Conservation (phyloP, 2,888 invertebrate genomes). For the Troglohyphantes excavatus region DNA sequence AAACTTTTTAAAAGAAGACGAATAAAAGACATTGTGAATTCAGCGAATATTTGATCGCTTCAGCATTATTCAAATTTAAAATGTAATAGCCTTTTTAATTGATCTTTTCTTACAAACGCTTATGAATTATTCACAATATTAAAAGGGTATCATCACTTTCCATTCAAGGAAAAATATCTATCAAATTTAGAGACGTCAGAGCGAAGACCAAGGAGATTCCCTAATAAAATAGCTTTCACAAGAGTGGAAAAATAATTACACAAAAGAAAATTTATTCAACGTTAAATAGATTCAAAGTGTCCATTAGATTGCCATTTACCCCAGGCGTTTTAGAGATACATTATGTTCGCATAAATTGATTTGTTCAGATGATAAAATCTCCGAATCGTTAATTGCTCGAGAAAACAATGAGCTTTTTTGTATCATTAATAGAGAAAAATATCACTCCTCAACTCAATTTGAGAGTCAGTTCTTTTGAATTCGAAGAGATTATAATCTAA, state of each 20-base stretch:
- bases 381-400: slow-evolving; percentile 15
- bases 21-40: background rate
- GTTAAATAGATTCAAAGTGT: slow-evolving; percentile 39
- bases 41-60: background rate
- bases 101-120: background rate
- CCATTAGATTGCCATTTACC: slow-evolving; percentile 35
- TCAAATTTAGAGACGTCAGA: background rate
- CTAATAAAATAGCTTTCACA: slow-evolving; percentile 7
- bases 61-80: background rate
- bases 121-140: background rate
- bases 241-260: slow-evolving; percentile 22
- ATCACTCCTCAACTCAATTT: background rate
- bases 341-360: slow-evolving; percentile 35
- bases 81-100: slow-evolving; percentile 2
- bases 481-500: background rate
- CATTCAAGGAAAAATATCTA: background rate
- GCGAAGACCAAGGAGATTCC: background rate
- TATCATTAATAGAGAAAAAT: background rate
- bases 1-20: background rate
- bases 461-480: background rate
- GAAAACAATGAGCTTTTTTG: slow-evolving; percentile 17
- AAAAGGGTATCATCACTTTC: background rate
- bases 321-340: slow-evolving; percentile 26
- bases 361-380: slow-evolving; percentile 35
- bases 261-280: slow-evolving; percentile 29